Evolutionary conservation across 2,888 invertebrate species (phyloP).

Genomic region (Noctua janthe): DNA sequence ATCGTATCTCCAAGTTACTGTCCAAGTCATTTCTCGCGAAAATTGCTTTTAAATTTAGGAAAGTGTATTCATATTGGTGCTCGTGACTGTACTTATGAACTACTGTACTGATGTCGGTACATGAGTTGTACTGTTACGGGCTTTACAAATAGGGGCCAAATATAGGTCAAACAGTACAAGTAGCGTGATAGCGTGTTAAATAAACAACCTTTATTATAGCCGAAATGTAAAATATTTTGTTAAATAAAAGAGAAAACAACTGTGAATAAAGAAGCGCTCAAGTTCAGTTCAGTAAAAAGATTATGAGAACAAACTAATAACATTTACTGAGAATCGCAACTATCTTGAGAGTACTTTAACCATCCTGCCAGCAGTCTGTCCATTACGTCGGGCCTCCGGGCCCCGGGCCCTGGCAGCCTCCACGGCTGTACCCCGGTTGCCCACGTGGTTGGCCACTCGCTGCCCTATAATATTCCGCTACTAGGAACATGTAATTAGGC

Average conservation of each 20-base stretch:
- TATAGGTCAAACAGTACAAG: conserved; percentile 18
- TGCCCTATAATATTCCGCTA: conserved; percentile 7
- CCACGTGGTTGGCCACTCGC: background rate
- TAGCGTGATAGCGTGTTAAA: conserved; percentile 34
- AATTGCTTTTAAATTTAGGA: no score
- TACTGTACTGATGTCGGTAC: background rate
- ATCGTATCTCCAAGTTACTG: no score
- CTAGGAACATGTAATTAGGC: conserved; percentile 48
- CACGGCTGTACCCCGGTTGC: conserved; percentile 7
- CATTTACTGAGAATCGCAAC: conserved; percentile 37
- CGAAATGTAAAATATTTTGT: conserved; percentile 5
- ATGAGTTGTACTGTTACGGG: background rate
- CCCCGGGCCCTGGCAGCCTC: no score
- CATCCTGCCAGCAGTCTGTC: conserved; percentile 19
- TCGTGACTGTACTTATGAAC: background rate
- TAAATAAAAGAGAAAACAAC: conserved; percentile 6
- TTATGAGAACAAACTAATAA: conserved; percentile 32
- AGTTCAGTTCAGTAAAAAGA: conserved; percentile 19
- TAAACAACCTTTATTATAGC: background rate
- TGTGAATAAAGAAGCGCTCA: background rate
- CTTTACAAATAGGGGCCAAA: conserved; percentile 19
- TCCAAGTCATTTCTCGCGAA: no score
- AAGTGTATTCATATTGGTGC: no score
- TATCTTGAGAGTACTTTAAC: conserved; percentile 42
- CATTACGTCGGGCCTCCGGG: background rate